These are phyloP conservation scores for Collichthys lucidus DNA, from an alignment of 2,113 vertebrate genomes.

Conservation along the genomic window DNA sequence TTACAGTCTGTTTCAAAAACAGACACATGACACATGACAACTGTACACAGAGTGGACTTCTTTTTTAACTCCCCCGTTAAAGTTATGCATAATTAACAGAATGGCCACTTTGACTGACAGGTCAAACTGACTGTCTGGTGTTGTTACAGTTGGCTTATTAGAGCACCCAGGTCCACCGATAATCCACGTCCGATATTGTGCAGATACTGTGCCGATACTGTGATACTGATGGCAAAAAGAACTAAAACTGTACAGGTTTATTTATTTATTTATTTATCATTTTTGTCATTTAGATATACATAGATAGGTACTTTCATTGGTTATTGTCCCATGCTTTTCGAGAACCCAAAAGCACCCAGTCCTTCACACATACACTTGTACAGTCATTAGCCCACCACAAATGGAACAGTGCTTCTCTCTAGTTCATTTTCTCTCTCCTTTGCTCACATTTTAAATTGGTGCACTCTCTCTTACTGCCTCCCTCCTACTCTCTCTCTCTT, in stretches of 20 bases:
- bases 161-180: too few species aligned
- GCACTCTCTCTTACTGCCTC: slow-evolving; percentile 59
- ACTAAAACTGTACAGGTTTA: not conserved
- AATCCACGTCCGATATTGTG: too few species aligned
- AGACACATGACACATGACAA: too few species aligned
- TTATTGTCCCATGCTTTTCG: not conserved
- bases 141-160: too few species aligned
- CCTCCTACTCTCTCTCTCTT: slow-evolving; percentile 13
- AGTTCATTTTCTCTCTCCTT: slow-evolving; percentile 52
- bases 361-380: slow-evolving; percentile 2
- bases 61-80: too few species aligned
- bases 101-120: too few species aligned
- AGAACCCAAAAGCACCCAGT: not conserved
- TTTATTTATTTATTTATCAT: not conserved
- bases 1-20: too few species aligned
- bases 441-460: slow-evolving; percentile 69
- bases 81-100: too few species aligned
- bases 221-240: not conserved
- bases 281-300: not conserved
- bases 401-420: slow-evolving; percentile 34
- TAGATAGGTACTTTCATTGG: too few species aligned
- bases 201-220: not conserved
- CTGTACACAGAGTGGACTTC: too few species aligned
- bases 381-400: slow-evolving; percentile 39
- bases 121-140: too few species aligned